Percentiles rank a stretch among this genome's conserved stretches.
phyloP scores from a whole-genome alignment of 2,888 invertebrate genomes.

The Chrysina gloriosa region DNA sequence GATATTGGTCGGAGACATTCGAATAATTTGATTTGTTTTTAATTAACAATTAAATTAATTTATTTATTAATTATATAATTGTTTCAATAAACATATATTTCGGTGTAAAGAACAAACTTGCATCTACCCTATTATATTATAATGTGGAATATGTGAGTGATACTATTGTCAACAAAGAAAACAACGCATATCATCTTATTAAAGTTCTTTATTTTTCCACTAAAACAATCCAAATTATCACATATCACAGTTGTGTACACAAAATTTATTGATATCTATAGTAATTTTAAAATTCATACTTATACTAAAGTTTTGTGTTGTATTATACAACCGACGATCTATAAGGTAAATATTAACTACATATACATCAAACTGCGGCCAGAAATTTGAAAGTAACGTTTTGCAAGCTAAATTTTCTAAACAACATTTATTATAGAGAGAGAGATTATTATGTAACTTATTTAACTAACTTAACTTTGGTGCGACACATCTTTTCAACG shows the following conservation, averaged over 20 bases:
- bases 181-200: background rate
- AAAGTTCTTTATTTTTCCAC: conserved; percentile 14
- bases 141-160: too few species aligned
- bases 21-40: too few species aligned
- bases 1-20: too few species aligned
- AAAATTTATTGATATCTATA: conserved; percentile 9
- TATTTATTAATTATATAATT: too few species aligned
- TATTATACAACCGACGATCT: background rate
- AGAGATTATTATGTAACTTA: background rate
- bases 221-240: conserved; percentile 31
- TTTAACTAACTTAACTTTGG: conserved; percentile 11
- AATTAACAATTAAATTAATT: too few species aligned
- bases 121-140: too few species aligned
- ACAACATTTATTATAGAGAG: background rate
- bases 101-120: too few species aligned
- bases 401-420: too few species aligned
- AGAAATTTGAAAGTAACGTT: too few species aligned
- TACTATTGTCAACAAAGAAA: conserved; percentile 9
- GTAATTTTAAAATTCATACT: conserved; percentile 7
- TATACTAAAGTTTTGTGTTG: background rate
- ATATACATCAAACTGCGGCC: too few species aligned
- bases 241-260: conserved; percentile 33
- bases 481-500: background rate
- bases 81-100: too few species aligned
- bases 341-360: background rate